Conservation (phyloP, 2,888 invertebrate genomes). For the Drosophila yooni region DNA sequence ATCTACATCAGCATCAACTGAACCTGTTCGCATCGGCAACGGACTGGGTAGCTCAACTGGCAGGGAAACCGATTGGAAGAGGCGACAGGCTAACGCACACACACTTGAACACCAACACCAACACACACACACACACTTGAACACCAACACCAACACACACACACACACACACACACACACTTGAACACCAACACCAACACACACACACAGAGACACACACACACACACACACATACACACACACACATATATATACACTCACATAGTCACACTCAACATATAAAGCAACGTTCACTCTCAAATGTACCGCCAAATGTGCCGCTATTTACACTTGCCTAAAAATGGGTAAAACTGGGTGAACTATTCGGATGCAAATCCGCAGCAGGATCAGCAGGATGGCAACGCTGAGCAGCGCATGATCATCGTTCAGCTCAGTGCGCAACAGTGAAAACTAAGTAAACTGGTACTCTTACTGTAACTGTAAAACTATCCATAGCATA, state of each 20-base stretch:
- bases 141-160: conserved; percentile 11
- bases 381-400: conserved; percentile 12
- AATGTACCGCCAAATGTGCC: conserved; percentile 28
- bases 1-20: background rate
- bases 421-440: conserved; percentile 10
- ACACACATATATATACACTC: conserved; percentile 7
- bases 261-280: conserved; percentile 18
- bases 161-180: conserved; percentile 11
- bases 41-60: conserved; percentile 2
- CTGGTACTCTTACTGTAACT: conserved; percentile 32
- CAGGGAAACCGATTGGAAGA: conserved; percentile 1
- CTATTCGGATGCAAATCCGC: background rate
- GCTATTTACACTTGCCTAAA: background rate
- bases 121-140: conserved; percentile 2
- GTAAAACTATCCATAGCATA: conserved; percentile 49
- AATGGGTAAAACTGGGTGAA: background rate
- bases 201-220: conserved; percentile 15
- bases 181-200: conserved; percentile 17
- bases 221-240: conserved; percentile 8
- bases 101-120: conserved; percentile 13
- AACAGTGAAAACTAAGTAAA: conserved; percentile 16
- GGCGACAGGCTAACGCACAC: conserved; percentile 47
- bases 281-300: conserved; percentile 25
- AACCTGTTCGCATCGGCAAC: conserved; percentile 20
- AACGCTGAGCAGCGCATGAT: conserved; percentile 13